These are phyloP conservation scores for Empidonax traillii DNA, from an alignment of 2,113 vertebrate species.

Conservation along the genomic window DNA sequence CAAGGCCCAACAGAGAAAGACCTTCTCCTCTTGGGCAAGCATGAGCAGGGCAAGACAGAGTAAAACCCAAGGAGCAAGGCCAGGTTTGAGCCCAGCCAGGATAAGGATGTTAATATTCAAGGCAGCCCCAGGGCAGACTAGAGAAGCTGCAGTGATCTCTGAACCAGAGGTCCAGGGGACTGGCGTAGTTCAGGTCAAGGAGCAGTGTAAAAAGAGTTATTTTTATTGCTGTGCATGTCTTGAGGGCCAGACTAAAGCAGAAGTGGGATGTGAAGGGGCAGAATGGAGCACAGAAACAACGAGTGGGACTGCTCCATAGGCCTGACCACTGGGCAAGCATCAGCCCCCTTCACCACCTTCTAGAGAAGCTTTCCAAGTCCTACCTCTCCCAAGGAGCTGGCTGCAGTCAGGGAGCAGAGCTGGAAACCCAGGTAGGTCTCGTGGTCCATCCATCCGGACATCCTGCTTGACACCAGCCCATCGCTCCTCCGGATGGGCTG, in stretches of 20 bases:
- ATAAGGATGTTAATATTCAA: not conserved
- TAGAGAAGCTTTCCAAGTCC: not conserved
- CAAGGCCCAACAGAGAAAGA: not conserved
- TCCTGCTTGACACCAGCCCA: not conserved
- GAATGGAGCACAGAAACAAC: not conserved
- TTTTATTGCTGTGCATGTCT: not conserved
- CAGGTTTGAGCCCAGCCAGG: not conserved
- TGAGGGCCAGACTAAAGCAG: not conserved
- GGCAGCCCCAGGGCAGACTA: not conserved
- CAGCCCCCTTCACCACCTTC: not conserved
- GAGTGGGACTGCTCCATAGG: not conserved
- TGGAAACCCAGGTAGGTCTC: not conserved
- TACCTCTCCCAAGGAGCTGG: not conserved
- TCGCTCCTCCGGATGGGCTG: fast-evolving
- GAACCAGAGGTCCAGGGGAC: not conserved
- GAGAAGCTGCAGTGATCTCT: not conserved
- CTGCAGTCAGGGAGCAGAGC: not conserved
- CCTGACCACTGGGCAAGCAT: not conserved
- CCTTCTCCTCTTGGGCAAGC: not conserved
- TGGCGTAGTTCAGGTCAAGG: not conserved
- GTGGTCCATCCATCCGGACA: not conserved
- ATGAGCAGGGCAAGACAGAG: not conserved
- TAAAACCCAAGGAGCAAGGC: not conserved
- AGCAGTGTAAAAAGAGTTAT: not conserved
- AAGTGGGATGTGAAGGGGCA: not conserved